Base-by-base conservation (phyloP, 1,140 invertebrate species). In the Scaptomyza hsui region DNA sequence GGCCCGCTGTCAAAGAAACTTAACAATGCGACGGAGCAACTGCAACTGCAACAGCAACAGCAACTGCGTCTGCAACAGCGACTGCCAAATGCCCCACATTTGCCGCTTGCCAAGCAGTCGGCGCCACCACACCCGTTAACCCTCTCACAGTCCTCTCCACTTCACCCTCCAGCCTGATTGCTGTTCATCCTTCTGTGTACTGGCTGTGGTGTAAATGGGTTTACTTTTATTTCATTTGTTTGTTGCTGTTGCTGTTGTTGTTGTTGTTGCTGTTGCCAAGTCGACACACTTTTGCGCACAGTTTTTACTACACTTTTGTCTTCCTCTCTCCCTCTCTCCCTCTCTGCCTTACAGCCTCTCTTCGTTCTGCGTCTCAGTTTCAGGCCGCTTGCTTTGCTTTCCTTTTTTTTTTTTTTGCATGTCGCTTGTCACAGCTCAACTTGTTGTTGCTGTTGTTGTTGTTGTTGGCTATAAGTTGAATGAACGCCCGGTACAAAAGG, bases 221-320 rank as follows among this genome's bases (percentile, higher is more conserved):
- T 88, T 86, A 86, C 82, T 86, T 86, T 86, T 86, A 86, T 86
- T 88, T 86, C 81, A 86, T 86, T 86, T 86, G 77, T 80, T 71
- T 74, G 56, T 81, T 79, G 56, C 76, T 79, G 49, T 63, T 44
- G 15, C 15, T 72, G 63, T 39, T 62, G 56, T 56, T 62, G 48
- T 37, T 70, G 49, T 41, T 45, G 51, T 26, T 79, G 77, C 24
- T 71, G 47, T 45, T 81, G 81, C 67, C 74, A 78, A 88, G 82
- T 85, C 80, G 80, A 85, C 80, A 85, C 81, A 85, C 80, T 85
- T 88, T 88, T 78, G 64, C 67, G 79, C 78, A 83, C 81, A 72
- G 64, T 81, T 78, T 82, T 74, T 60, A 75, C 77, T 79, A 71
- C 61, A 71, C 61, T 64, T 65, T 71, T 71, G 67, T 71, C 44